Percentiles rank a stretch among this genome's conserved stretches.
Conservation (phyloP, 2,113 vertebrate genomes). For the Siphamia tubifer region DNA sequence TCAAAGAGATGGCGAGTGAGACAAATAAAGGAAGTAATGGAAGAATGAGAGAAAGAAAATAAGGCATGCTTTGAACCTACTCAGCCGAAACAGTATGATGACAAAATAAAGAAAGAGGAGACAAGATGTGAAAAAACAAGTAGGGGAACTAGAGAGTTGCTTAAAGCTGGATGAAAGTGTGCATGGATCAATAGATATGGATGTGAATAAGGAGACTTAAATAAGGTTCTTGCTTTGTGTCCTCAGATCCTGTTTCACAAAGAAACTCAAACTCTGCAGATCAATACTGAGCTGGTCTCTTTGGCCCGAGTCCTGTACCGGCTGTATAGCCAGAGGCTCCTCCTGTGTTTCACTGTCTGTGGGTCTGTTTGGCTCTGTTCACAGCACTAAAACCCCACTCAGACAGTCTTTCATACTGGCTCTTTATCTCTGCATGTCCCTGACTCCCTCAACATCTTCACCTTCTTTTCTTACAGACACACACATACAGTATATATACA, state of each 20-base stretch:
- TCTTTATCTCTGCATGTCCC: slow-evolving; percentile 28
- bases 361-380: slow-evolving; percentile 32
- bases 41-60: slow-evolving; percentile 13
- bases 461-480: slow-evolving; percentile 40
- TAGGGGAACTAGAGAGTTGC: slow-evolving; percentile 52
- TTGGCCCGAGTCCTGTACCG: slow-evolving; percentile 32
- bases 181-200: slow-evolving; percentile 75
- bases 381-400: slow-evolving; percentile 41
- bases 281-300: slow-evolving; percentile 65
- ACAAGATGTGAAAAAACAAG: slow-evolving; percentile 24
- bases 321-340: slow-evolving; percentile 49
- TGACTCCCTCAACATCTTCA: slow-evolving; percentile 14
- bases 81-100: slow-evolving; percentile 2
- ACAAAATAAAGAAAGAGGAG: slow-evolving; percentile 2
- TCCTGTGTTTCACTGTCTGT: slow-evolving; percentile 31
- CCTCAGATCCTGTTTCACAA: slow-evolving; percentile 73
- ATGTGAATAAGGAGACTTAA: slow-evolving; percentile 73
- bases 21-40: slow-evolving; percentile 23
- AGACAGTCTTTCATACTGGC: slow-evolving; percentile 13
- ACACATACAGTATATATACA: no score
- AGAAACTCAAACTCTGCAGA: slow-evolving; percentile 70
- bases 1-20: not conserved
- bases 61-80: slow-evolving; percentile 2
- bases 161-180: slow-evolving; percentile 66
- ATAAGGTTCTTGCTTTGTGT: slow-evolving; percentile 59